A percentile compares a stretch with the other conserved stretches of the same genome.
Evolutionary conservation across 2,888 invertebrate genomes (phyloP).

Genomic region (Rotaria sp.): DNA sequence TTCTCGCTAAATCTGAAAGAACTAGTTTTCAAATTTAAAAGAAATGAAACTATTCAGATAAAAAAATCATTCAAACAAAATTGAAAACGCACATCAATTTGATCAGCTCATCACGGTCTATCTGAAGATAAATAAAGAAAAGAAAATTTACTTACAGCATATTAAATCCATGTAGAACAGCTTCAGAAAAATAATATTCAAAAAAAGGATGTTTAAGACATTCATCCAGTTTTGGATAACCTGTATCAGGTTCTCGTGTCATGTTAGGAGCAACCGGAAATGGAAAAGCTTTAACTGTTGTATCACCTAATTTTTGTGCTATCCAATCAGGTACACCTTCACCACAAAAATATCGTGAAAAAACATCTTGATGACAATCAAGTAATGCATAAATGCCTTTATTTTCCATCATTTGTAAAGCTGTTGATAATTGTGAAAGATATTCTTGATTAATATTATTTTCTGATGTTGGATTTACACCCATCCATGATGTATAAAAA

Average conservation of each 20-base stretch:
- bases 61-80: no score
- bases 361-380: constrained; percentile 47
- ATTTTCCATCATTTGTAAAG: constrained; percentile 42
- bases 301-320: neutral
- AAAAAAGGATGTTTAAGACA: neutral
- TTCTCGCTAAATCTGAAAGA: no score
- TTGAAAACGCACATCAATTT: no score
- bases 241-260: neutral
- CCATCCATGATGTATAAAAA: constrained; percentile 48
- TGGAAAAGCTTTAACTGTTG: neutral
- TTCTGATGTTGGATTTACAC: constrained; percentile 43
- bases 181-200: neutral
- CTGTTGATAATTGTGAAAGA: constrained; percentile 42
- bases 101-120: no score
- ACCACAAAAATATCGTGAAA: constrained; percentile 40
- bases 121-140: constrained; percentile 1
- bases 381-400: constrained; percentile 45
- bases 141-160: neutral
- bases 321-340: constrained; percentile 10
- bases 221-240: neutral
- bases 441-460: constrained; percentile 44
- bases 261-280: neutral
- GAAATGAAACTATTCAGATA: no score
- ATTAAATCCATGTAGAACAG: neutral
- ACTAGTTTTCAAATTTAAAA: no score